Evolutionary conservation across 2,113 vertebrate genomes (phyloP), one percentile per base, ranked within the genome.

Genomic region (Labeo rohita): DNA sequence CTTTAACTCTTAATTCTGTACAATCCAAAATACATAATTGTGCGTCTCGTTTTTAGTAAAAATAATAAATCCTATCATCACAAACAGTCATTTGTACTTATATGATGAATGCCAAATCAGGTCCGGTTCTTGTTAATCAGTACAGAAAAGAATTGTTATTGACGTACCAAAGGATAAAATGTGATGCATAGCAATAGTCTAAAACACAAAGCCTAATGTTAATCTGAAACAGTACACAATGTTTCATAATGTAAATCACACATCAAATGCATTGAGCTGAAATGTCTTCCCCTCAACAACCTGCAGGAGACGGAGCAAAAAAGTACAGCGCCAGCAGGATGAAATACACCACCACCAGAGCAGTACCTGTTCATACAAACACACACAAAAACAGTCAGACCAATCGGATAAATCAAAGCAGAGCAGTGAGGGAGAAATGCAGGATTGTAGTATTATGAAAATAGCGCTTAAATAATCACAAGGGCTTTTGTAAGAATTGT

Each of bases 281-380:
- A 23, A 21, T 81, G 23, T 43, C 9, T 54, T 28, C 11, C 49
- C 2, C 63, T 95, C 89, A 96, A 93, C 96, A 97, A 49, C 94
- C 94, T 0, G 88, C 90, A 83, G 95, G 95, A 0, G 95, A 96
- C 0, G 96, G 96, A 66, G 96, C 96, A 4, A 96, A 96, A 91
- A 93, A 96, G 82, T 95, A 96, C 39, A 95, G 90, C 1, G 95
- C 94, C 68, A 96, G 89, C 0, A 96, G 92, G 88, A 97, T 96
- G 49, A 96, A 92, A 93, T 96, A 95, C 84, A 96, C 95, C 39
- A 96, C 93, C 77, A 98, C 94, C 87, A 95, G 92, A 78, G 93
- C 95, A 0, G 95, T 96, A 50, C 96, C 95, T 95, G 91, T 11
- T 80, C 9, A 39, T 13, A 80, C 39, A 79, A 39, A 83, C 49